phyloP scores from a whole-genome alignment of 2,888 invertebrate species.

The Lissocephala sabroskyi region DNA sequence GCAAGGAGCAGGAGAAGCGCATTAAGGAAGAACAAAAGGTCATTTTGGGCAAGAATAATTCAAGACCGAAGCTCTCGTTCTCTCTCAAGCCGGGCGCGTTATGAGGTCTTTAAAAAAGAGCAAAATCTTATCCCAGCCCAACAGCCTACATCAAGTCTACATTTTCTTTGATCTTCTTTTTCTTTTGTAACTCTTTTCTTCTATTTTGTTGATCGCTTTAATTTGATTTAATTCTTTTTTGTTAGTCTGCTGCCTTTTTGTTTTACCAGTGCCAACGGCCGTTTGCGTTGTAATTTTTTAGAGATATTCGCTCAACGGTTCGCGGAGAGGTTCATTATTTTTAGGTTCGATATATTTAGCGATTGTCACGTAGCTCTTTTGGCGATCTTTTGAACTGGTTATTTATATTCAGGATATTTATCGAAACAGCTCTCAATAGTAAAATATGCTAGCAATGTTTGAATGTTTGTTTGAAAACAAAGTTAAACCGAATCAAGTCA shows the following conservation, averaged over 20 bases:
- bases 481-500: conserved; percentile 1
- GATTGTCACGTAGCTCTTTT: no score
- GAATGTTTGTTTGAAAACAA: conserved; percentile 31
- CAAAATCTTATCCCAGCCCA: no score
- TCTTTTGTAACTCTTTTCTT: conserved; percentile 39
- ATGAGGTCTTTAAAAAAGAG: conserved; percentile 73
- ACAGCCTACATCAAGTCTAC: no score
- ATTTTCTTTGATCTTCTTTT: conserved; percentile 2
- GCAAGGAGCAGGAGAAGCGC: conserved; percentile 93
- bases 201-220: conserved; percentile 31
- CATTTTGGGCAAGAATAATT: conserved; percentile 97
- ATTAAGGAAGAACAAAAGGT: conserved; percentile 96
- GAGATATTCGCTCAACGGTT: no score
- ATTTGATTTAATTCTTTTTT: no score
- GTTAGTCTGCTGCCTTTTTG: no score
- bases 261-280: no score
- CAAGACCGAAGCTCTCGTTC: conserved; percentile 95
- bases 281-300: no score
- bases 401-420: no score
- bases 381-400: no score
- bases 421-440: conserved; percentile 42
- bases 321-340: no score
- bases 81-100: conserved; percentile 84
- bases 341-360: no score
- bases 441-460: conserved; percentile 45